A percentile compares a stretch with the other conserved stretches of the same genome.
Conservation (phyloP, 2,797 vertebrate genomes). For the Cynopterus sphinx region DNA sequence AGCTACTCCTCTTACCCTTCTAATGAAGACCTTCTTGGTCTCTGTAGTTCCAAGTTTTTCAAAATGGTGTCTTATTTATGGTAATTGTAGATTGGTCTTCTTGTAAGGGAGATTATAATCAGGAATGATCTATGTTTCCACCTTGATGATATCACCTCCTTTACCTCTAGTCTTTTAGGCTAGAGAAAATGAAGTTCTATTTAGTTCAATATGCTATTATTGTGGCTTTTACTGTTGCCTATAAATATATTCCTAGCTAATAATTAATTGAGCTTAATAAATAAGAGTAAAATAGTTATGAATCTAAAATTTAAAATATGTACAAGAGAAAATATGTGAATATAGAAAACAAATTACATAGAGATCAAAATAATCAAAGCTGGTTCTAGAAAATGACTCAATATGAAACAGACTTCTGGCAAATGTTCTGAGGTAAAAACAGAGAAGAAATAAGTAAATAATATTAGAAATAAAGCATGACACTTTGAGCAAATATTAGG, state of each 20-base stretch:
- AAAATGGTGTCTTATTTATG: not conserved
- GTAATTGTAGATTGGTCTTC: not conserved
- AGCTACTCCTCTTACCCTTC: not conserved
- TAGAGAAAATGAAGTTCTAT: not conserved
- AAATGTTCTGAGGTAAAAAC: not conserved
- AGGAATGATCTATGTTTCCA: not conserved
- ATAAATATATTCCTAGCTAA: not conserved
- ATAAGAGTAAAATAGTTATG: not conserved
- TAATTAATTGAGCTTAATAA: not conserved
- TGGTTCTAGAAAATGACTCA: not conserved
- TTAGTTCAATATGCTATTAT: not conserved
- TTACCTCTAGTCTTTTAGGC: not conserved
- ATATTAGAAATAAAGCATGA: not conserved
- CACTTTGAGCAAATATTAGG: not conserved
- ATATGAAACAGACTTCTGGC: not conserved
- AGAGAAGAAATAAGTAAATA: not conserved
- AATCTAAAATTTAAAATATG: not conserved
- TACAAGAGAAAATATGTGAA: not conserved
- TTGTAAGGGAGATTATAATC: not conserved
- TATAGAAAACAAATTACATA: not conserved
- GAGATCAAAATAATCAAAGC: not conserved
- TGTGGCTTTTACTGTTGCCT: not conserved
- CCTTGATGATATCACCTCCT: not conserved
- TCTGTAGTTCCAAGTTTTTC: not conserved
- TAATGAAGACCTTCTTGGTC: not conserved